These are phyloP conservation scores for Anguilla pacifica DNA, from an alignment of 2,797 vertebrate species.

Conservation along the genomic window DNA sequence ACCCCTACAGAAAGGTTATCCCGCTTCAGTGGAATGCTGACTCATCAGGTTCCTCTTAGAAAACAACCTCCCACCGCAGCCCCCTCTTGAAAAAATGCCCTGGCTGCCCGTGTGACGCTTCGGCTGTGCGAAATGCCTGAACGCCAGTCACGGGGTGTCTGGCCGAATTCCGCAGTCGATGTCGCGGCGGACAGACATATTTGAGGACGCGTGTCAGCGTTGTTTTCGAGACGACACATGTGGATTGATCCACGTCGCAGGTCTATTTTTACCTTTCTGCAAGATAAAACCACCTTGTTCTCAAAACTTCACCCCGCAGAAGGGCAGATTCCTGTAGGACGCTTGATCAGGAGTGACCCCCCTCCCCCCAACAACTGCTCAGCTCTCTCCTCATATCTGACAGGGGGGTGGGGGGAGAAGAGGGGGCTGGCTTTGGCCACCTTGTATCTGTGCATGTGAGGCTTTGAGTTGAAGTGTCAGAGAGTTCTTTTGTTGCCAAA, in stretches of 20 bases:
- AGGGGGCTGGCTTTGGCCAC: background rate
- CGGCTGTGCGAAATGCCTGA: background rate
- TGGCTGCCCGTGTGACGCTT: background rate
- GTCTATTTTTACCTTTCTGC: constrained; percentile 45
- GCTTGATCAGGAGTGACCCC: background rate
- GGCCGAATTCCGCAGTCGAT: background rate
- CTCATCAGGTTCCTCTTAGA: background rate
- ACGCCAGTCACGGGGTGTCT: background rate
- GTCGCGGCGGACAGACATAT: background rate
- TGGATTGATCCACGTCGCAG: constrained; percentile 4
- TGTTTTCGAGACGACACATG: background rate
- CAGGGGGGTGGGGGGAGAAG: no score
- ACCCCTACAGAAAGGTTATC: background rate
- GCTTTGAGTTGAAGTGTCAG: background rate
- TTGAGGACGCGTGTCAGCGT: background rate
- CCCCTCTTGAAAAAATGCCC: background rate
- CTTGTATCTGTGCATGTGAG: background rate
- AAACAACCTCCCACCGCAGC: background rate
- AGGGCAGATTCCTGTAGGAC: background rate
- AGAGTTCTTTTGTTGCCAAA: background rate
- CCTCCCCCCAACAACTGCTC: background rate
- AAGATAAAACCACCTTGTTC: constrained; percentile 35
- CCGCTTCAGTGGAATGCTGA: background rate
- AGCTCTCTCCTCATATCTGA: background rate
- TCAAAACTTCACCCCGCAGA: constrained; percentile 3